Evolutionary conservation across 2,888 invertebrate genomes (phyloP).

Genomic region (Megastigmus dorsalis): DNA sequence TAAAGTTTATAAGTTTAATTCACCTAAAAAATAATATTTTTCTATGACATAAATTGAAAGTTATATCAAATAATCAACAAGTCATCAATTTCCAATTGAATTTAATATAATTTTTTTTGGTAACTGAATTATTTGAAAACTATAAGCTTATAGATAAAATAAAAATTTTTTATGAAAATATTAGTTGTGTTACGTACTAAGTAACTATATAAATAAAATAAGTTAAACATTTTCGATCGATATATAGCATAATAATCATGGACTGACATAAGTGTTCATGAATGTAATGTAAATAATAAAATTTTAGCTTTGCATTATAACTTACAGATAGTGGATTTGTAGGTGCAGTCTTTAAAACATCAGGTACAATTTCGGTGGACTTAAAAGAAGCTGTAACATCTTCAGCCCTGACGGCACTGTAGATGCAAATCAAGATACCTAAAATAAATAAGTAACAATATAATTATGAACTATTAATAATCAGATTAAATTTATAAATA

Average conservation of each 20-base stretch:
- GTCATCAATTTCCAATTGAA: no score
- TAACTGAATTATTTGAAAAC: no score
- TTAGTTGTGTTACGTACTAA: not conserved
- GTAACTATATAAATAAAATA: not conserved
- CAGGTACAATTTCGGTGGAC: conserved; percentile 40
- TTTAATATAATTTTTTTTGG: no score
- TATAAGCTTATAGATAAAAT: not conserved
- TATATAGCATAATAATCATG: no score
- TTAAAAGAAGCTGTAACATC: conserved; percentile 11
- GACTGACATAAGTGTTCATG: no score
- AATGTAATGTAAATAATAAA: no score
- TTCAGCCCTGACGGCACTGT: not conserved
- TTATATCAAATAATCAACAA: no score
- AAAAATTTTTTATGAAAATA: not conserved
- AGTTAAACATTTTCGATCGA: no score
- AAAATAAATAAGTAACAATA: not conserved
- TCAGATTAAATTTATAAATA: not conserved
- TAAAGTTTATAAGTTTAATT: no score
- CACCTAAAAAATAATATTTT: no score
- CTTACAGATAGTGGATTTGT: conserved; percentile 33
- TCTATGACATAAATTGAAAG: no score
- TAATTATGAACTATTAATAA: not conserved
- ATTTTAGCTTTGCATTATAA: no score
- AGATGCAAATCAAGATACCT: conserved; percentile 11
- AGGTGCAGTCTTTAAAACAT: conserved; percentile 36